Evolutionary conservation across 1,140 invertebrate genomes (phyloP).

Genomic region (Euwallacea similis): DNA sequence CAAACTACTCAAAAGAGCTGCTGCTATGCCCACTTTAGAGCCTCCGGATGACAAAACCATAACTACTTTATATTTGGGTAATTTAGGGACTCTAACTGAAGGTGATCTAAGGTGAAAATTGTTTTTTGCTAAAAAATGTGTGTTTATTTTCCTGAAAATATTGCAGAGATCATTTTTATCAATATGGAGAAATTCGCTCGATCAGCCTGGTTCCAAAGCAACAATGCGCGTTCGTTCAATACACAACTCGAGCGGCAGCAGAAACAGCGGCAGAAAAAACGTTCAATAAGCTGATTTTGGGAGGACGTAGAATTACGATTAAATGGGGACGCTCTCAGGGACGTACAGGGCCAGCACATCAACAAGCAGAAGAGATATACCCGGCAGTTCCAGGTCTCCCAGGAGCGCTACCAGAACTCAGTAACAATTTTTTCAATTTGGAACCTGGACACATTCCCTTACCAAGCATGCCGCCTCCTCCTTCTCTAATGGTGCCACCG

Average conservation of each 20-base stretch:
- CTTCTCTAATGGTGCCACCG: constrained; percentile 61
- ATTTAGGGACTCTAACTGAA: constrained; percentile 89
- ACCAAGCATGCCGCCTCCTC: constrained; percentile 58
- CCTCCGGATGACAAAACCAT: constrained; percentile 95
- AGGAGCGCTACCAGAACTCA: constrained; percentile 72
- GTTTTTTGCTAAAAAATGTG: not conserved
- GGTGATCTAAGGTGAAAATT: constrained; percentile 76
- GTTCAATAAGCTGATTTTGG: constrained; percentile 92
- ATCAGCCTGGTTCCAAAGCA: constrained; percentile 90
- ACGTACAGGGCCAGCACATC: constrained; percentile 49
- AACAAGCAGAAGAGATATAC: constrained; percentile 56
- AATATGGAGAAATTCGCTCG: constrained; percentile 97
- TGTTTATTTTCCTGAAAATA: constrained; percentile 39
- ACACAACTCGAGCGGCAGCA: constrained; percentile 84
- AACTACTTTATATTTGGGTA: constrained; percentile 95
- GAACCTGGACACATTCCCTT: constrained; percentile 59
- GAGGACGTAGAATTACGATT: constrained; percentile 86
- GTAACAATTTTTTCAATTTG: constrained; percentile 83
- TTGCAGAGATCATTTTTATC: constrained; percentile 89
- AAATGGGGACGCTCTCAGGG: constrained; percentile 95
- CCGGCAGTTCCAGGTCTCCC: constrained; percentile 90
- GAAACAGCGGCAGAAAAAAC: constrained; percentile 94
- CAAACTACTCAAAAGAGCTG: constrained; percentile 91
- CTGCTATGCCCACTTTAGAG: constrained; percentile 91
- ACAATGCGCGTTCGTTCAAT: constrained; percentile 98